Conservation (phyloP, 2,797 vertebrate genomes). For the Australoheros facetus region DNA sequence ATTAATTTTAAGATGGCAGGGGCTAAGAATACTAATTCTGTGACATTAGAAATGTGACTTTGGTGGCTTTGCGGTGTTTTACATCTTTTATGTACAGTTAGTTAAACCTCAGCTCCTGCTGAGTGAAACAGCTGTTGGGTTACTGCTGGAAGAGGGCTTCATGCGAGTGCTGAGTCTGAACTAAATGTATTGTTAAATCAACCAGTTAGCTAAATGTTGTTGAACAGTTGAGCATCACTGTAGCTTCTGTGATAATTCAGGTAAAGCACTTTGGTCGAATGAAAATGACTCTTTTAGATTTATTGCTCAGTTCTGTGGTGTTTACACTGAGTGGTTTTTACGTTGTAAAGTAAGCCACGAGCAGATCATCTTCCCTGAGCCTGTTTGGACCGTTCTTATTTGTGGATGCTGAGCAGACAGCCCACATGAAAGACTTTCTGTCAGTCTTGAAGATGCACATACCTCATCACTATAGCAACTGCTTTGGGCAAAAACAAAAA, state of each 20-base stretch:
- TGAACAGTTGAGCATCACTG: neutral
- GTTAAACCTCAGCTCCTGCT: neutral
- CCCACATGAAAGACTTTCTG: conserved; percentile 37
- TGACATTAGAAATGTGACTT: neutral
- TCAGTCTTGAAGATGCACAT: conserved; percentile 31
- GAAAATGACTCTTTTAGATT: neutral
- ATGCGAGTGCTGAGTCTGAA: neutral
- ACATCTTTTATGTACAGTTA: neutral
- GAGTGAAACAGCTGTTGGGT: neutral
- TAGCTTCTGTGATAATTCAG: neutral
- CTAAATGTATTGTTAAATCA: neutral
- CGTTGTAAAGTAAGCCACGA: neutral
- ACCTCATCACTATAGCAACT: conserved; percentile 55
- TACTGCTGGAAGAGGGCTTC: too few species aligned
- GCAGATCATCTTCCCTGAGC: neutral
- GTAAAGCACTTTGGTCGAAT: neutral
- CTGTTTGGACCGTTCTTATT: conserved; percentile 21
- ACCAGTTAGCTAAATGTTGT: neutral
- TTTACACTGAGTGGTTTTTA: neutral
- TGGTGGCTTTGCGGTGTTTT: neutral
- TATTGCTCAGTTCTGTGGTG: neutral
- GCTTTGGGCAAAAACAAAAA: conserved; percentile 25
- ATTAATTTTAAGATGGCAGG: neutral
- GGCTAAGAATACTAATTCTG: neutral
- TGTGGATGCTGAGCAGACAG: conserved; percentile 31